A percentile compares a stretch with the other conserved stretches of the same genome.
Conservation (phyloP, 2,888 invertebrate species). For the Myathropa florea region DNA sequence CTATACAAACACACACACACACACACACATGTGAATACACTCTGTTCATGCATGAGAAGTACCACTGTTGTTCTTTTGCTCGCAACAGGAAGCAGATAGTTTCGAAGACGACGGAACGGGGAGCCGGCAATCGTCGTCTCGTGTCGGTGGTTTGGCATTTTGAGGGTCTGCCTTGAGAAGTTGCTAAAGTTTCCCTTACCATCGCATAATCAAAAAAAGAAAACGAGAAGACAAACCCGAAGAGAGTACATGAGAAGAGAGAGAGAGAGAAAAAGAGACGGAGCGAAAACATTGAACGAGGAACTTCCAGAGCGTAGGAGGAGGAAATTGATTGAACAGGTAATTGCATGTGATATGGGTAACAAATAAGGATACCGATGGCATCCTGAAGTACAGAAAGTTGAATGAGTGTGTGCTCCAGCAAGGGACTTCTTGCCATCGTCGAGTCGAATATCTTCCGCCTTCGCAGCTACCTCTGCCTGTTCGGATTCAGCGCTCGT, state of each 20-base stretch:
- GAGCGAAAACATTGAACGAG: neutral
- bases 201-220: conserved; percentile 40
- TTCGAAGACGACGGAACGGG: conserved; percentile 8
- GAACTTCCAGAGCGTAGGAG: conserved; percentile 38
- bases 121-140: neutral
- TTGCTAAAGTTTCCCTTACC: conserved; percentile 45
- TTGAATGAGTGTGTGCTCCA: conserved; percentile 52
- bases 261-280: neutral
- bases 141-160: conserved; percentile 7
- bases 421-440: conserved; percentile 17
- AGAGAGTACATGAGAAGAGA: neutral
- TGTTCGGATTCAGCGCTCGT: neutral
- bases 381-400: conserved; percentile 66
- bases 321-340: conserved; percentile 71
- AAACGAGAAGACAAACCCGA: neutral
- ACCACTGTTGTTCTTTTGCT: conserved; percentile 17
- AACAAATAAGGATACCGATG: conserved; percentile 70
- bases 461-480: neutral
- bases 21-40: neutral
- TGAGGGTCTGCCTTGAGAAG: conserved; percentile 47
- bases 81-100: conserved; percentile 56
- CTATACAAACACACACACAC: neutral
- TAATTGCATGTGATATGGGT: conserved; percentile 71
- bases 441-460: neutral
- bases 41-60: neutral